These are phyloP conservation scores for Mythimna vitellina DNA, from an alignment of 2,888 invertebrate species.

Conservation along the genomic window DNA sequence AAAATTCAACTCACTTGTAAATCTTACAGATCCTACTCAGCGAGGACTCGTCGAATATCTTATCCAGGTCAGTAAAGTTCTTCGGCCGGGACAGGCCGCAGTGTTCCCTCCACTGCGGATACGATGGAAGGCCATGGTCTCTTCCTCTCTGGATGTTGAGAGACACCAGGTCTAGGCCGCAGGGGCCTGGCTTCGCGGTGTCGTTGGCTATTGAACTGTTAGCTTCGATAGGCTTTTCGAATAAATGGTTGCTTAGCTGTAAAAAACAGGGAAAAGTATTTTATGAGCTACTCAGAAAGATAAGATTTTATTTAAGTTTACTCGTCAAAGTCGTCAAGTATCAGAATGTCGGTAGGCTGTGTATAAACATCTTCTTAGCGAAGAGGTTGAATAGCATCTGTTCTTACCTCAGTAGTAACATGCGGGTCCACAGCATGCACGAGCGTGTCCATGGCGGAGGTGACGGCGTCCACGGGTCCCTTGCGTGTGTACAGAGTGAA, in stretches of 20 bases:
- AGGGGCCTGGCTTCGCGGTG: conserved; percentile 76
- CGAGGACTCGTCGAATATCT: conserved; percentile 92
- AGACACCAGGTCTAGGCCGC: conserved; percentile 96
- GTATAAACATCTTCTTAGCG: conserved; percentile 17
- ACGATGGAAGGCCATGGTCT: conserved; percentile 96
- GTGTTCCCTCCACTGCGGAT: conserved; percentile 94
- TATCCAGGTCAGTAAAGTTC: conserved; percentile 92
- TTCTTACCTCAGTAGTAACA: conserved; percentile 91
- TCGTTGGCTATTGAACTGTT: conserved; percentile 65
- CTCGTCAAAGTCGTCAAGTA: background rate
- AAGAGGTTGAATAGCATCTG: conserved; percentile 93
- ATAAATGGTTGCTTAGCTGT: conserved; percentile 93
- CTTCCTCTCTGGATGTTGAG: conserved; percentile 97
- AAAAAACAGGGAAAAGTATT: conserved; percentile 14
- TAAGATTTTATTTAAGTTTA: background rate
- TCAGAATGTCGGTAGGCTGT: background rate
- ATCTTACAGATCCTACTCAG: conserved; percentile 91
- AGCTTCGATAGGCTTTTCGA: conserved; percentile 87
- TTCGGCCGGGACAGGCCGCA: conserved; percentile 92
- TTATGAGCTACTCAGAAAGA: background rate
- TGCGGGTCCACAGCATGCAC: conserved; percentile 92
- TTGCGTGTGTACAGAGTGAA: conserved; percentile 92
- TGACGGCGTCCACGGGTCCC: conserved; percentile 92
- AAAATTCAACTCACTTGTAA: conserved; percentile 89
- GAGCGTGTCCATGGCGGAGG: conserved; percentile 92